phyloP scores from a whole-genome alignment of 2,797 vertebrate genomes.

The Parotocinclus haroldoi region DNA sequence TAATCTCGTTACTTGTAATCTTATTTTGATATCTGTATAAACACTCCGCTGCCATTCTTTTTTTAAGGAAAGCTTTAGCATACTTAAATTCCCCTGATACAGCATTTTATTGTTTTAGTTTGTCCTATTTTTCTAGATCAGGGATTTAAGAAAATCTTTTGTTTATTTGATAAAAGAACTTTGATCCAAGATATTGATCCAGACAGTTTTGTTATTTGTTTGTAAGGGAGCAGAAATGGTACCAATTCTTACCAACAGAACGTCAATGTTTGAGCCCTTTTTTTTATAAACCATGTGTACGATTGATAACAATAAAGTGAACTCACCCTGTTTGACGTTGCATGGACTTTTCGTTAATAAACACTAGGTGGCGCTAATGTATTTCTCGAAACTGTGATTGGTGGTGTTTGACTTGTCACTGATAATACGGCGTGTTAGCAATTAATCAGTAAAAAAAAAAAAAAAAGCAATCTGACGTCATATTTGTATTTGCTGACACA shows the following conservation, averaged over 20 bases:
- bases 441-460: no score
- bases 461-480: no score
- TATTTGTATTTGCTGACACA: no score
- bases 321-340: slow-evolving; percentile 46
- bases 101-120: slow-evolving; percentile 12
- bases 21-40: background rate
- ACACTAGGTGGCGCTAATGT: slow-evolving; percentile 42
- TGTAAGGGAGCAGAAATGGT: slow-evolving; percentile 42
- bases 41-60: slow-evolving; percentile 17
- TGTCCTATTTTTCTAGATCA: slow-evolving; percentile 35
- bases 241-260: slow-evolving; percentile 50
- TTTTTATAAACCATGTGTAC: slow-evolving; percentile 24
- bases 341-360: background rate
- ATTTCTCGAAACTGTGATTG: background rate
- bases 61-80: slow-evolving; percentile 14
- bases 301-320: slow-evolving; percentile 58
- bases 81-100: background rate
- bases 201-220: slow-evolving; percentile 31
- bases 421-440: no score
- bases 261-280: slow-evolving; percentile 28
- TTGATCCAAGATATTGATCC: background rate
- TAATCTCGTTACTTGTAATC: slow-evolving; percentile 16
- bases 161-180: slow-evolving; percentile 24
- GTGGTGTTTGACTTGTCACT: no score
- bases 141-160: slow-evolving; percentile 17